These are phyloP conservation scores for Acronicta aceris DNA, from an alignment of 2,888 invertebrate species.

Conservation along the genomic window DNA sequence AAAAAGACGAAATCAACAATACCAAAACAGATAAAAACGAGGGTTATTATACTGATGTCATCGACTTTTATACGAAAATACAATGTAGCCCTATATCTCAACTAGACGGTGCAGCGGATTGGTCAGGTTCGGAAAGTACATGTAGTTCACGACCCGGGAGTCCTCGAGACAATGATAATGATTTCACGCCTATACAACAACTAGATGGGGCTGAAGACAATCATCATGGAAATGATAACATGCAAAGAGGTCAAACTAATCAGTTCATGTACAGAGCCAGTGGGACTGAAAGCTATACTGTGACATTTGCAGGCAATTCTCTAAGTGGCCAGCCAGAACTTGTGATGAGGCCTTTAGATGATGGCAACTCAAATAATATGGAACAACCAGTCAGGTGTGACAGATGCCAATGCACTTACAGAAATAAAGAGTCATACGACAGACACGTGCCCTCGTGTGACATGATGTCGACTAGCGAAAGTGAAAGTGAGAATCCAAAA, in stretches of 20 bases:
- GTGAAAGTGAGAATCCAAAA: conserved; percentile 92
- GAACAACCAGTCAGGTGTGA: conserved; percentile 95
- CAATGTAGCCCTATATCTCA: conserved; percentile 91
- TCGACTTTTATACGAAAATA: conserved; percentile 88
- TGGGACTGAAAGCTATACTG: conserved; percentile 85
- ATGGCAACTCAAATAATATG: conserved; percentile 81
- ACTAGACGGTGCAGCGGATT: conserved; percentile 92
- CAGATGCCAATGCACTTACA: conserved; percentile 95
- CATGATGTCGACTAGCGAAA: conserved; percentile 94
- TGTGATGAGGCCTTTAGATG: conserved; percentile 83
- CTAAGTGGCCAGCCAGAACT: conserved; percentile 85
- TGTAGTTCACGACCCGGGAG: conserved; percentile 84
- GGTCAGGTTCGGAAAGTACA: conserved; percentile 89
- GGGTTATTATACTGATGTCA: conserved; percentile 84
- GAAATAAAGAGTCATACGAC: conserved; percentile 94
- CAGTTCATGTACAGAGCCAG: conserved; percentile 85
- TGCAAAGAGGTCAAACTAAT: conserved; percentile 76
- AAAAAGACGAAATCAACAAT: conserved; percentile 74
- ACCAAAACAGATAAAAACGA: conserved; percentile 81
- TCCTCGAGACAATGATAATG: conserved; percentile 74
- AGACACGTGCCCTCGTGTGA: conserved; percentile 94
- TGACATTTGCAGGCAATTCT: conserved; percentile 86
- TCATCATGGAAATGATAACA: conserved; percentile 76
- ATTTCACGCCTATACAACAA: conserved; percentile 90
- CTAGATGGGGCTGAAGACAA: conserved; percentile 92